These are phyloP conservation scores for Cheilosia variabilis DNA, from an alignment of 2,888 invertebrate species.

Conservation along the genomic window DNA sequence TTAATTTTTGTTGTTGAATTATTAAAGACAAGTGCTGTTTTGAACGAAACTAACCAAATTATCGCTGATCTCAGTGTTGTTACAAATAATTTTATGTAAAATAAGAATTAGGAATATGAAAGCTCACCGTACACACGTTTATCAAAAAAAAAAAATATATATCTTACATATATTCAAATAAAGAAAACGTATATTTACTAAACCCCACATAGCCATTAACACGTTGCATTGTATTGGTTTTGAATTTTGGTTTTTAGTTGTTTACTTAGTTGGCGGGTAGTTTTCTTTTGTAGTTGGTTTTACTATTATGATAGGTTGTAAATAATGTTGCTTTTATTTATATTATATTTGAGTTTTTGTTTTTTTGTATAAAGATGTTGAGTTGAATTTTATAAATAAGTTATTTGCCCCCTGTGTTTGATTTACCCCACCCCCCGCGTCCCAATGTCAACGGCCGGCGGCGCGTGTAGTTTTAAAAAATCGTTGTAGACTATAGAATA, in stretches of 20 bases:
- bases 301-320: not conserved
- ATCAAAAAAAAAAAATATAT: slow-evolving; percentile 3
- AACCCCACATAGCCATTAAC: slow-evolving; percentile 51
- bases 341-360: slow-evolving; percentile 6
- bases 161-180: not conserved
- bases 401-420: slow-evolving; percentile 10
- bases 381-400: slow-evolving; percentile 52
- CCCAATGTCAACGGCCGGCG: slow-evolving; percentile 15
- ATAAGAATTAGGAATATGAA: slow-evolving; percentile 31
- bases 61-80: slow-evolving; percentile 82
- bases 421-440: not conserved
- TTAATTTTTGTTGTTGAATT: slow-evolving; percentile 46
- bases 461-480: slow-evolving; percentile 28
- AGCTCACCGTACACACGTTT: slow-evolving; percentile 58
- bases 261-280: slow-evolving; percentile 25
- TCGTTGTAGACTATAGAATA: slow-evolving; percentile 23
- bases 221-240: slow-evolving; percentile 32
- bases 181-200: slow-evolving; percentile 33
- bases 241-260: slow-evolving; percentile 8
- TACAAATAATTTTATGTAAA: slow-evolving; percentile 83
- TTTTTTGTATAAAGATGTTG: slow-evolving; percentile 6
- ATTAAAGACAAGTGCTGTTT: slow-evolving; percentile 76
- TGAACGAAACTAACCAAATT: slow-evolving; percentile 83
- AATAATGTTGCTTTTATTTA: slow-evolving; percentile 16
- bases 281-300: slow-evolving; percentile 8